Base-by-base conservation (phyloP, 2,113 vertebrate genomes). In the Clarias magur region DNA sequence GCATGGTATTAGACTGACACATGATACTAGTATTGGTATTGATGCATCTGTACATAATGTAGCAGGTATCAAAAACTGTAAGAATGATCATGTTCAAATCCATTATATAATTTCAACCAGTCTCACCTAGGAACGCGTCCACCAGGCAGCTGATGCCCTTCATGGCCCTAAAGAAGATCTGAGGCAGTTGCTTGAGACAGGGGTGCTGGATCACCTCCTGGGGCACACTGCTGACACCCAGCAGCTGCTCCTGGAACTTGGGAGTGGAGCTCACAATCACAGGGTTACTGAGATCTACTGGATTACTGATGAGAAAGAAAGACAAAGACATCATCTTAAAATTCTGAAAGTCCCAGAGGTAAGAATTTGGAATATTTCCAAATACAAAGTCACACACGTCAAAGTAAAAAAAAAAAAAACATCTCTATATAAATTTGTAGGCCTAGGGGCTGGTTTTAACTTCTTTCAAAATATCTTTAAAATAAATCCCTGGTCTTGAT, bases 101-200 rank as follows among this genome's bases (percentile, higher is more conserved):
- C 5, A 42, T 17, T 13, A n/a, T n/a, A 48, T 1, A 25, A 25
- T 38, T 42, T 34, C 21, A 63, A 5, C 19, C 38, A 2, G 27
- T 30, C 85, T 94, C 95, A 99, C 98, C 98, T 92, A 99, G 94
- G 91, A 99, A 99, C 17, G 97, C 97, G 85, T 99, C 96, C 87
- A 98, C 97, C 88, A 99, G 93, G 85, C 94, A 96, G 93, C 97
- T 96, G 94, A 99, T 94, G 89, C 95, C 97, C 91, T 95, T 96
- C 97, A 99, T 97, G 92, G 97, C 97, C 94, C 95, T 96, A 91
- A 96, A 97, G 95, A 97, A 97, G 94, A 97, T 97, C 60, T 97
- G 96, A 94, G 97, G 97, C 94, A 97, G 96, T 91, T 97, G 96
- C 93, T 97, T 97, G 94, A 97, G 97, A 93, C 97, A 97, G 88